Evolutionary conservation across 2,113 vertebrate genomes (phyloP), one percentile per base, ranked within the genome.

Genomic region (Vulpes vulpes): DNA sequence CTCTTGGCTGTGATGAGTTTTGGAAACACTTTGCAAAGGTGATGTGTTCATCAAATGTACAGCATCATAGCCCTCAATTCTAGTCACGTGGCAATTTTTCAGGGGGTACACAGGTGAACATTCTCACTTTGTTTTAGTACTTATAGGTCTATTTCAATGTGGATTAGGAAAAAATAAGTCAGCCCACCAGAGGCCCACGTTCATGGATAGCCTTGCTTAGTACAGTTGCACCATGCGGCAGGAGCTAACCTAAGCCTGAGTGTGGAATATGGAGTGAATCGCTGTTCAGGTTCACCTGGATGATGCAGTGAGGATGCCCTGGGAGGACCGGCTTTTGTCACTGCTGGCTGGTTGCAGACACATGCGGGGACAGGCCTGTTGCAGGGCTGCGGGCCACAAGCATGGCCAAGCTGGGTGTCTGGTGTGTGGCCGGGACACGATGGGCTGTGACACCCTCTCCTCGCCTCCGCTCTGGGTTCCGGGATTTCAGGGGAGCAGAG

Each of bases 381-480:
- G 12, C 0, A 1, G 43, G 32, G 49, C 57, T 17, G 27, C 5
- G 9, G 12, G 32, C 2, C 1, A 71, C 19, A 9, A 3, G 14
- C 1, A 3, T 17, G 35, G 73, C 71, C 1, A 19, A 49, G 69
- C 84, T 12, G 23, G 22, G 30, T 23, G 62, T 49, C 78, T 69
- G 80, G 20, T 25, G 0, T 55, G 43, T 23, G 8, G 62, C n/a
- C 2, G n/a, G 49, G 19, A 27, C 64, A 16, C 55, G 1, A 4
- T 0, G 4, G 49, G n/a, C 76, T 0, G 17, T 1, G 4, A 16
- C 25, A 5, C n/a, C 30, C 17, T 10, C 19, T 30, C 0, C 27
- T 32, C 0, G 4, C 55, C 53, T 32, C 15, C 10, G 16, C 30
- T 32, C 22, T 2, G 25, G 19, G 8, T 85, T 93, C 94, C 8